Evolutionary conservation across 1,140 invertebrate genomes (phyloP).

Genomic region (Drosophila pandora): DNA sequence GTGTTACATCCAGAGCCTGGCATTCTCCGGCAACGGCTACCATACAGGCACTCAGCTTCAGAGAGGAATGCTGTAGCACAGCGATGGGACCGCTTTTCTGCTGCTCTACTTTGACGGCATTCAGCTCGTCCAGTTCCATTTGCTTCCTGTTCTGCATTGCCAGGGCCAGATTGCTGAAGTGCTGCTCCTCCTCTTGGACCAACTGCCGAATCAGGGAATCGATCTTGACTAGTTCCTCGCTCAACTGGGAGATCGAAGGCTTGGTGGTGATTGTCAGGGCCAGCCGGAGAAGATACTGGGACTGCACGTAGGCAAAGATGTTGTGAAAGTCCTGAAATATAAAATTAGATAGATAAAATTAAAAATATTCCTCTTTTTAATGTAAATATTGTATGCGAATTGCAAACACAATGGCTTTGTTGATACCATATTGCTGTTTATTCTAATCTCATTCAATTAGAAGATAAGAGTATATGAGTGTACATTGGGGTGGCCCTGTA

Average conservation of each 20-base stretch:
- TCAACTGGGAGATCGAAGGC: slow-evolving; percentile 71
- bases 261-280: slow-evolving; percentile 74
- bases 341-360: background rate
- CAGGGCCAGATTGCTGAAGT: slow-evolving; percentile 73
- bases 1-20: slow-evolving; percentile 73
- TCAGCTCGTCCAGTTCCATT: slow-evolving; percentile 64
- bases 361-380: background rate
- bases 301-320: slow-evolving; percentile 83
- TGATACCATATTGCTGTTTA: background rate
- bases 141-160: slow-evolving; percentile 72
- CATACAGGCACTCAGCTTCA: slow-evolving; percentile 80
- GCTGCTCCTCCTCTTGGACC: slow-evolving; percentile 78
- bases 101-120: slow-evolving; percentile 56
- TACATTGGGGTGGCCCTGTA: background rate
- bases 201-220: slow-evolving; percentile 71
- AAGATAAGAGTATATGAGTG: background rate
- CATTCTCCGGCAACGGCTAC: slow-evolving; percentile 80
- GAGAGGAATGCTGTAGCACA: slow-evolving; percentile 75
- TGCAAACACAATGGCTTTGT: background rate
- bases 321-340: slow-evolving; percentile 78
- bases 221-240: slow-evolving; percentile 69
- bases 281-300: slow-evolving; percentile 76
- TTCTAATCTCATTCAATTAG: background rate
- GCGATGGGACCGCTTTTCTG: slow-evolving; percentile 66
- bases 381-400: background rate